Conservation (phyloP, 2,113 vertebrate genomes). For the Cervus canadensis region DNA sequence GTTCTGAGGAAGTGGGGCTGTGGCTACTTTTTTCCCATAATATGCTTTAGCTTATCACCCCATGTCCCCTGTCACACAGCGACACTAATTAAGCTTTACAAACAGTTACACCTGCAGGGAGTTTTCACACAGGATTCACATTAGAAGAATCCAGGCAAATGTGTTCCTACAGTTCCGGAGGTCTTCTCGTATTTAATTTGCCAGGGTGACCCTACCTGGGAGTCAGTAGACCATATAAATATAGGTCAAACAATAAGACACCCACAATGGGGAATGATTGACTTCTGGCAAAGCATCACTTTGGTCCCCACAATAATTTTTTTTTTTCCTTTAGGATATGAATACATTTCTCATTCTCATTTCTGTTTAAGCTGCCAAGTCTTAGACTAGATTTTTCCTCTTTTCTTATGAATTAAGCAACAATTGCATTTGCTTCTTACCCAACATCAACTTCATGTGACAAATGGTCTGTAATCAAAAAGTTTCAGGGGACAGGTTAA, state of each 20-base stretch:
- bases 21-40: background rate
- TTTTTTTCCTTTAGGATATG: background rate
- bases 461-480: background rate
- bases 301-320: background rate
- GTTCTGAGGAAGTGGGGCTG: background rate
- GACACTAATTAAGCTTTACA: background rate
- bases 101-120: background rate
- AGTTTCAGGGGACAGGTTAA: background rate
- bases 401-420: background rate
- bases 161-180: background rate
- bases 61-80: background rate
- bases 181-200: background rate
- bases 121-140: background rate
- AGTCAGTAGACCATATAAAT: background rate
- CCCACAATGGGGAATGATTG: background rate
- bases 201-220: background rate
- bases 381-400: background rate
- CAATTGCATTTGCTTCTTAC: background rate
- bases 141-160: background rate
- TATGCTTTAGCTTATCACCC: background rate
- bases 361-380: background rate
- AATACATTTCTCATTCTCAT: background rate
- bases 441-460: background rate
- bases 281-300: background rate
- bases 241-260: background rate